These are phyloP conservation scores for Pelecanus crispus DNA, from an alignment of 2,113 vertebrate genomes.

Conservation along the genomic window DNA sequence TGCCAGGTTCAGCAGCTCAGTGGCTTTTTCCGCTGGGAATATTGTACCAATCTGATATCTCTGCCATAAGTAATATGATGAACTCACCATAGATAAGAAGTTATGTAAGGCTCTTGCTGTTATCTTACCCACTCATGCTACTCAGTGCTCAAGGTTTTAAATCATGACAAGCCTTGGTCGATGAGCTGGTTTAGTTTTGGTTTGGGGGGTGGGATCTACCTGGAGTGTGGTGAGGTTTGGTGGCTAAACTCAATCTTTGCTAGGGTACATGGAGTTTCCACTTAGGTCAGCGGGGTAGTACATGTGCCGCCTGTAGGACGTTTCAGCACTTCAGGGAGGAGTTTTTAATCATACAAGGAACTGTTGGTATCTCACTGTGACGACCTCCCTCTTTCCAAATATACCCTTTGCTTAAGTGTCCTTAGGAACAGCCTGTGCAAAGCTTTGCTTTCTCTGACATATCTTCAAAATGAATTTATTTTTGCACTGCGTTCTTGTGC, in stretches of 20 bases:
- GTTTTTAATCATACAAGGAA: background rate
- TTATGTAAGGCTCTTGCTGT: background rate
- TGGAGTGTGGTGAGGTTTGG: background rate
- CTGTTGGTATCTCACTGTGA: background rate
- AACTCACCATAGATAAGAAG: background rate
- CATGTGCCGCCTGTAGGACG: background rate
- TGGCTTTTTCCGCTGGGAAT: background rate
- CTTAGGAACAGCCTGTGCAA: background rate
- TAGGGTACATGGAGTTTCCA: background rate
- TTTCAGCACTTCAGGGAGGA: background rate
- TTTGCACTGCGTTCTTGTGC: background rate
- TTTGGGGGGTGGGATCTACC: background rate
- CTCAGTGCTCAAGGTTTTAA: background rate
- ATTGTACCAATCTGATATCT: background rate
- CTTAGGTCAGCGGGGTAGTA: background rate
- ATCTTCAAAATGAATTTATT: background rate
- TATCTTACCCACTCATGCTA: background rate
- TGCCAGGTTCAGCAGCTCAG: background rate
- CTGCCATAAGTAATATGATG: background rate
- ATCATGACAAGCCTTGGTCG: background rate
- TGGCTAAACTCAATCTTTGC: background rate
- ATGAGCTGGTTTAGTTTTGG: background rate
- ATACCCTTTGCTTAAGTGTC: background rate
- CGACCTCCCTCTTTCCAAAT: background rate
- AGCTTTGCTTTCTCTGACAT: background rate